Percentiles rank a stretch among this genome's conserved stretches.
Evolutionary conservation across 2,888 invertebrate species (phyloP).

Genomic region (Dromius quadrimaculatus): DNA sequence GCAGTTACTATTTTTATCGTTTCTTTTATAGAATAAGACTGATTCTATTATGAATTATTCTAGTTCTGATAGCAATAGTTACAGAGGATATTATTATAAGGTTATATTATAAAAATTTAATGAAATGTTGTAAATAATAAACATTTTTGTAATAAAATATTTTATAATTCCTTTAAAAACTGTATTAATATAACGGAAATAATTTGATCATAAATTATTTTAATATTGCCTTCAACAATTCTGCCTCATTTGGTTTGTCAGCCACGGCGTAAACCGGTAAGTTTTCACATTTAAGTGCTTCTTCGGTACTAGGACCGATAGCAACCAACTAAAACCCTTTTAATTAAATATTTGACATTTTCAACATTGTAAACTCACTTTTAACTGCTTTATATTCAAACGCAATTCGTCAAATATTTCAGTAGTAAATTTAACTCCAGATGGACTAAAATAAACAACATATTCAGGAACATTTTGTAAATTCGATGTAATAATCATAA

Average conservation of each 20-base stretch:
- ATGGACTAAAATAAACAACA: slow-evolving; percentile 73
- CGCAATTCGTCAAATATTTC: slow-evolving; percentile 64
- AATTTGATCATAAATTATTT: slow-evolving; percentile 29
- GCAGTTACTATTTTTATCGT: slow-evolving; percentile 29
- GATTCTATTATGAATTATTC: slow-evolving; percentile 45
- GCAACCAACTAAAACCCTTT: slow-evolving; percentile 66
- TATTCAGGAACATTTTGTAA: slow-evolving; percentile 66
- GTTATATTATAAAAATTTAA: slow-evolving; percentile 5
- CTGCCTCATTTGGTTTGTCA: slow-evolving; percentile 69
- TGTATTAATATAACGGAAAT: slow-evolving; percentile 4
- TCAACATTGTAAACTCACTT: slow-evolving; percentile 55
- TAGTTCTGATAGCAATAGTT: slow-evolving; percentile 15
- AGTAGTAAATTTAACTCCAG: slow-evolving; percentile 68
- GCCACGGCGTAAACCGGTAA: slow-evolving; percentile 67
- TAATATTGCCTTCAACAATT: slow-evolving; percentile 66
- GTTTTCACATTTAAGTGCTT: slow-evolving; percentile 66
- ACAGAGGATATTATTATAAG: slow-evolving; percentile 13
- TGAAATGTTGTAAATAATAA: slow-evolving; percentile 27
- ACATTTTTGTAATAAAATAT: slow-evolving; percentile 46
- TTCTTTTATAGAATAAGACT: slow-evolving; percentile 42
- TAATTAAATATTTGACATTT: slow-evolving; percentile 22
- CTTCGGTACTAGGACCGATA: slow-evolving; percentile 71
- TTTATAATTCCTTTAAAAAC: slow-evolving; percentile 14
- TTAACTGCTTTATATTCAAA: slow-evolving; percentile 56
- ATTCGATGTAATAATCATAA: slow-evolving; percentile 63